Conservation (phyloP, 1,140 invertebrate genomes). For the Aphelenchoides fujianensis region DNA sequence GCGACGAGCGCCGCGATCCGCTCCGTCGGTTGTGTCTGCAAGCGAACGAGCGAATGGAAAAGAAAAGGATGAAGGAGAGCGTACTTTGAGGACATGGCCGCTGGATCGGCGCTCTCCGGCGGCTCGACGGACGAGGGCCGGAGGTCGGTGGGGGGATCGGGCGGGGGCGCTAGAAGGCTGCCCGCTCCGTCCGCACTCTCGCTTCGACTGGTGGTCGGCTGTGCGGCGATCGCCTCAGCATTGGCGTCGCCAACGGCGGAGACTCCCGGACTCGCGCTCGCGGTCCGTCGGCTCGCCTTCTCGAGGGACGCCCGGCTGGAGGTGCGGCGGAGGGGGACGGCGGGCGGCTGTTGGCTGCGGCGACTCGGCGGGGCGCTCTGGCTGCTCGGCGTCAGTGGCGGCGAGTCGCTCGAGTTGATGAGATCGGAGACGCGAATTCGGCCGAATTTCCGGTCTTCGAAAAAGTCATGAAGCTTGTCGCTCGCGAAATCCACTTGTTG, state of each 20-base stretch:
- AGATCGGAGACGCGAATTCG: background rate
- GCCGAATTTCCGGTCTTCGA: slow-evolving; percentile 3
- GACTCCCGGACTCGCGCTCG: background rate
- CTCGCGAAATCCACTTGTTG: slow-evolving; percentile 19
- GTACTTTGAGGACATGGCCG: slow-evolving; percentile 1
- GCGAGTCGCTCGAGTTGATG: background rate
- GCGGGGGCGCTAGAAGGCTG: slow-evolving; percentile 1
- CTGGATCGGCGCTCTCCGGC: background rate
- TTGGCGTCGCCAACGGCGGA: background rate
- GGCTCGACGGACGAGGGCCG: background rate
- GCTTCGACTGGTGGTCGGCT: background rate
- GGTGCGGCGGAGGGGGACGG: background rate
- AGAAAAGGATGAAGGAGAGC: too few species aligned
- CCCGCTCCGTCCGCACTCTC: background rate
- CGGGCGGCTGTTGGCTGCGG: background rate
- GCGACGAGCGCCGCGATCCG: background rate
- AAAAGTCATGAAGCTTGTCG: slow-evolving; percentile 20
- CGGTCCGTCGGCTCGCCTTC: background rate
- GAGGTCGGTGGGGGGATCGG: slow-evolving; percentile 4
- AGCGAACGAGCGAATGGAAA: too few species aligned
- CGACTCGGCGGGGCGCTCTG: background rate
- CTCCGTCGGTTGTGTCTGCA: background rate
- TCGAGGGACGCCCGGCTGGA: background rate
- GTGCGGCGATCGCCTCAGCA: background rate
- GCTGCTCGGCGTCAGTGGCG: background rate